A percentile compares a stretch with the other conserved stretches of the same genome.
Evolutionary conservation across 2,113 vertebrate species (phyloP).

Genomic region (Anthoscopus minutus): DNA sequence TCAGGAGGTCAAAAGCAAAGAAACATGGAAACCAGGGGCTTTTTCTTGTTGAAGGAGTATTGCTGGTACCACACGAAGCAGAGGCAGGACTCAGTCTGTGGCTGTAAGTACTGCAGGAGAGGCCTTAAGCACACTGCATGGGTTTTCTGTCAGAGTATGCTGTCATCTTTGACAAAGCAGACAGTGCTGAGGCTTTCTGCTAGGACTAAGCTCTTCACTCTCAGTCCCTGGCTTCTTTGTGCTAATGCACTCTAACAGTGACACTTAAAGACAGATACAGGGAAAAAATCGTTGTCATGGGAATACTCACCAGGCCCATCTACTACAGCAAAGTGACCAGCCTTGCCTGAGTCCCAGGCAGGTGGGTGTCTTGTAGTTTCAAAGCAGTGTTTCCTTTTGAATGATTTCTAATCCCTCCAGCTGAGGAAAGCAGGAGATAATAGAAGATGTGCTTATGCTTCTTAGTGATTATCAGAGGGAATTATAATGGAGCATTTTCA

Average conservation of each 20-base stretch:
- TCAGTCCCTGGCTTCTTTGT: neutral
- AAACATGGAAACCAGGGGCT: neutral
- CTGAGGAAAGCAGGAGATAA: neutral
- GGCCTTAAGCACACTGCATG: neutral
- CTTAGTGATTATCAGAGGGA: conserved; percentile 19
- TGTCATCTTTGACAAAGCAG: neutral
- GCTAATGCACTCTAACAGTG: neutral
- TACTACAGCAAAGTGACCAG: neutral
- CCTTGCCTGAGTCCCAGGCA: neutral
- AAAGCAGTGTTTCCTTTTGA: neutral
- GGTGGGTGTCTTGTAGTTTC: neutral
- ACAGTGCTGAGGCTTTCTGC: neutral
- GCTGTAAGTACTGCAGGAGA: neutral
- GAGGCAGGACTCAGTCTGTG: neutral
- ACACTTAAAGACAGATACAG: neutral
- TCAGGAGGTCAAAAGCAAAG: neutral
- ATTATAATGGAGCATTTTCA: neutral
- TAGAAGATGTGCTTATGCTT: neutral
- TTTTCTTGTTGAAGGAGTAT: neutral
- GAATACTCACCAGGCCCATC: neutral
- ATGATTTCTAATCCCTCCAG: neutral
- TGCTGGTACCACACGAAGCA: neutral
- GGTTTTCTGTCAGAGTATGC: neutral
- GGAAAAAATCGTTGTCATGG: neutral
- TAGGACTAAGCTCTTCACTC: neutral